These are phyloP conservation scores for Leucophora obtusa DNA, from an alignment of 2,888 invertebrate species.

Conservation along the genomic window DNA sequence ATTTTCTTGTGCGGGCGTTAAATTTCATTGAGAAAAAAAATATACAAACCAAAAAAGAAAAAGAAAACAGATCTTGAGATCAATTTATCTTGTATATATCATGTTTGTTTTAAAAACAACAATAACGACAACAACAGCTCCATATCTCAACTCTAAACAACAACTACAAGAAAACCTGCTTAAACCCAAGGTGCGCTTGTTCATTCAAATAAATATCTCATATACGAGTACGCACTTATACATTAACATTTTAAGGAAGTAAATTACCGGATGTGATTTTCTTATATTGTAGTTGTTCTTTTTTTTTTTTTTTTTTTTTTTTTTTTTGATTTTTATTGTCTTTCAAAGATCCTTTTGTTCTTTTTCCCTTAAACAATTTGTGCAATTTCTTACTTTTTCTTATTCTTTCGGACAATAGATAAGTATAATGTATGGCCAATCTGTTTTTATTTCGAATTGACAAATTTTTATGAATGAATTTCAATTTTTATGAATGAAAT, in stretches of 20 bases:
- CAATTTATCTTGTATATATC: slow-evolving; percentile 60
- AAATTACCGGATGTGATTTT: slow-evolving; percentile 78
- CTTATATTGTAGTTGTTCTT: slow-evolving; percentile 72
- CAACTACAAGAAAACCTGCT: slow-evolving; percentile 50
- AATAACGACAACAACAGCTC: slow-evolving; percentile 35
- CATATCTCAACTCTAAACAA: not conserved
- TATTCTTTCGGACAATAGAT: not conserved
- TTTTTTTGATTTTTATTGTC: slow-evolving; percentile 62
- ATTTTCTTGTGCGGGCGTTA: slow-evolving; percentile 73
- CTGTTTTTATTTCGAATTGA: slow-evolving; percentile 23
- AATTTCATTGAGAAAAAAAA: slow-evolving; percentile 60
- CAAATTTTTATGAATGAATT: slow-evolving; percentile 39
- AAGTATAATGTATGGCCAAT: slow-evolving; percentile 44
- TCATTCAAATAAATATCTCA: not conserved
- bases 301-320: too few relatives aligned
- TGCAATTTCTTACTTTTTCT: slow-evolving; percentile 37
- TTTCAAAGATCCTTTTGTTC: slow-evolving; percentile 36
- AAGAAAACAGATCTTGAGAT: slow-evolving; percentile 50
- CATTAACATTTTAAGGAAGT: slow-evolving; percentile 74
- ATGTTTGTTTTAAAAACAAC: slow-evolving; percentile 44
- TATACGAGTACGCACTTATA: slow-evolving; percentile 22
- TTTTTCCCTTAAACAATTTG: slow-evolving; percentile 33
- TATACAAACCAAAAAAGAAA: too few relatives aligned
- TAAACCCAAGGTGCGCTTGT: slow-evolving; percentile 51
- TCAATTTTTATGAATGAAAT: slow-evolving; percentile 26